Percentiles rank a stretch among this genome's conserved stretches.
Conservation (phyloP, 2,888 invertebrate genomes). For the Parelbella ahira region DNA sequence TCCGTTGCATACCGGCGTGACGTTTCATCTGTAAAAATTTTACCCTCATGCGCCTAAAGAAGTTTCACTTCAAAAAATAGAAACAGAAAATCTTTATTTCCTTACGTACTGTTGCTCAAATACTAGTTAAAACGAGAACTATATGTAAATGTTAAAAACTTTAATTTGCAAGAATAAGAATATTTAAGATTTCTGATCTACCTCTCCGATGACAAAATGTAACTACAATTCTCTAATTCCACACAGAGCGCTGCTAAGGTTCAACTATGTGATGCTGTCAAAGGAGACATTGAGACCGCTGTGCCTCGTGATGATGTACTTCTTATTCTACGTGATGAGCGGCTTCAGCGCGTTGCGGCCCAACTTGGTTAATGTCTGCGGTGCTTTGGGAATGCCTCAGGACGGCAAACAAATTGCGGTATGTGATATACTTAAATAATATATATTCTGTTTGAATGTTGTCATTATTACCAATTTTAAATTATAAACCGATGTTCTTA, state of each 20-base stretch:
- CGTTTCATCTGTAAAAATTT: too few species aligned
- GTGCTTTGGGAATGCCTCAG: conserved; percentile 64
- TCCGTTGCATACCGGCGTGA: background rate
- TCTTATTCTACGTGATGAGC: conserved; percentile 73
- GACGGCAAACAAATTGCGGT: conserved; percentile 66
- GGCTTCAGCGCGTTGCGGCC: conserved; percentile 73
- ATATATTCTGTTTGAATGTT: too few species aligned
- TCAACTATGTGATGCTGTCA: conserved; percentile 64
- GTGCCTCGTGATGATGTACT: conserved; percentile 65
- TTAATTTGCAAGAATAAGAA: too few species aligned
- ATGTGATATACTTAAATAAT: conserved; percentile 5
- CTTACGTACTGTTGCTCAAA: background rate
- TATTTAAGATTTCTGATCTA: too few species aligned
- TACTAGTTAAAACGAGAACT: too few species aligned
- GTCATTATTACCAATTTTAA: too few species aligned
- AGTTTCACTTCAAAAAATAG: too few species aligned
- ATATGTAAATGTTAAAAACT: background rate
- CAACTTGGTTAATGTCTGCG: conserved; percentile 76
- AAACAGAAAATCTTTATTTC: background rate
- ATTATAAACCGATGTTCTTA: too few species aligned
- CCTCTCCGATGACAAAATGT: too few species aligned
- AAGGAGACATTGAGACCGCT: conserved; percentile 76
- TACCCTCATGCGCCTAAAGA: too few species aligned
- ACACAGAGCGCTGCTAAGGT: conserved; percentile 49
- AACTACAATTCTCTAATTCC: too few species aligned